Evolutionary conservation across 2,113 vertebrate species (phyloP).

Genomic region (Girardinichthys multiradiatus): DNA sequence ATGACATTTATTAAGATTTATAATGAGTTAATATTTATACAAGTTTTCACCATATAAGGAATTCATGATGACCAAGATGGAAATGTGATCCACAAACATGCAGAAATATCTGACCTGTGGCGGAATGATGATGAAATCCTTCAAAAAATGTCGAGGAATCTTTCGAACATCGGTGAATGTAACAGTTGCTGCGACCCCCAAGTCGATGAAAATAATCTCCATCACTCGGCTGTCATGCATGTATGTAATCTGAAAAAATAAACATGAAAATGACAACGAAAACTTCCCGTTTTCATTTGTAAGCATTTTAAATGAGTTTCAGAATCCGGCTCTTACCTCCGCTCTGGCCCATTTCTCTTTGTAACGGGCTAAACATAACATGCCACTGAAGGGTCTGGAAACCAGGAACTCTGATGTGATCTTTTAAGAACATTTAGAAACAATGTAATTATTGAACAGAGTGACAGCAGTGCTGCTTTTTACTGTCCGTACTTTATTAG

Average conservation of each 20-base stretch:
- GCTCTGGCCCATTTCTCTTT: constrained; percentile 91
- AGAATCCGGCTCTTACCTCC: constrained; percentile 81
- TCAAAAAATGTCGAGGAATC: constrained; percentile 84
- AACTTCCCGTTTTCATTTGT: not conserved
- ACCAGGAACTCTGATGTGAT: constrained; percentile 83
- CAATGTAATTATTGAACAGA: not conserved
- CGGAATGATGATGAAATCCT: constrained; percentile 85
- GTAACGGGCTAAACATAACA: constrained; percentile 87
- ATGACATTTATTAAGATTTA: not conserved
- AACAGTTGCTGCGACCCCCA: constrained; percentile 86
- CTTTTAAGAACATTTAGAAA: constrained; percentile 53
- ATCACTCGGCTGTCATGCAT: constrained; percentile 87
- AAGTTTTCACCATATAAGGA: not conserved
- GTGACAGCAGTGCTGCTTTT: not conserved
- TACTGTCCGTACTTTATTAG: too few species aligned
- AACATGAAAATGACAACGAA: not conserved
- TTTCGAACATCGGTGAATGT: constrained; percentile 92
- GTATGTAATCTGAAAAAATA: constrained; percentile 84
- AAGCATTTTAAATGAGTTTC: not conserved
- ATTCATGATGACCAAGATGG: too few species aligned
- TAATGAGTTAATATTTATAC: not conserved
- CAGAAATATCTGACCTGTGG: constrained; percentile 84
- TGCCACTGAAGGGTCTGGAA: constrained; percentile 88
- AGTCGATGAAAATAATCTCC: constrained; percentile 88
- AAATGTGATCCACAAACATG: not conserved